Conservation (phyloP, 2,113 vertebrate genomes). For the Chloroceryle aenea region DNA sequence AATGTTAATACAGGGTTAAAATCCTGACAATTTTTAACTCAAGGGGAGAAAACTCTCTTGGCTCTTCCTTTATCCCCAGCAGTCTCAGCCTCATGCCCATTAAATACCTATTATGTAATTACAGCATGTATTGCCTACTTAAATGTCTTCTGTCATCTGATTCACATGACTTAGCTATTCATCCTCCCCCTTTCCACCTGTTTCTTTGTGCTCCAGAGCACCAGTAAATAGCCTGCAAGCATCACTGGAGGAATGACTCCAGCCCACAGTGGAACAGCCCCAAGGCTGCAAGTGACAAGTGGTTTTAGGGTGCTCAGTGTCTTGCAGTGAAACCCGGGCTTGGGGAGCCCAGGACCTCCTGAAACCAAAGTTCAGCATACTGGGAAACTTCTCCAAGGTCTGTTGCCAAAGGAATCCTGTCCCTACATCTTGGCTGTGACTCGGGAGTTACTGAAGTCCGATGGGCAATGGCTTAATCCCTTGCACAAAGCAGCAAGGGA, state of each 20-base stretch:
- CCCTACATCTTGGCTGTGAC: not conserved
- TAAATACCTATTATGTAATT: not conserved
- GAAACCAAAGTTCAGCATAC: not conserved
- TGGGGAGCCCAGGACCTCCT: not conserved
- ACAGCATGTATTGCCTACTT: not conserved
- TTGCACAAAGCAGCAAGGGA: conserved; percentile 2
- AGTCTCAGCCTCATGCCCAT: not conserved
- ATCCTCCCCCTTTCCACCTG: not conserved
- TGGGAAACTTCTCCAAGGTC: conserved; percentile 12
- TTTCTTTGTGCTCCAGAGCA: not conserved
- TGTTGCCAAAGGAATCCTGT: conserved; percentile 29
- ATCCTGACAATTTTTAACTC: not conserved
- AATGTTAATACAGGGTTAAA: not conserved
- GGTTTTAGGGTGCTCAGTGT: not conserved
- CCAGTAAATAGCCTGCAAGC: not conserved
- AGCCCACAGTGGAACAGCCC: not conserved
- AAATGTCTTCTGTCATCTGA: not conserved
- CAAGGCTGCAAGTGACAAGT: rapidly evolving
- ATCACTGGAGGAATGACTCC: not conserved
- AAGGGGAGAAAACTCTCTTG: not conserved
- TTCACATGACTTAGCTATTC: not conserved
- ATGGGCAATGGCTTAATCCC: not conserved
- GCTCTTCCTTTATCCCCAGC: not conserved
- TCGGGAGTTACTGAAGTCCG: not conserved
- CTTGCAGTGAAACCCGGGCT: not conserved